phyloP scores from a whole-genome alignment of 2,113 vertebrate genomes.

The Zosterops borbonicus region DNA sequence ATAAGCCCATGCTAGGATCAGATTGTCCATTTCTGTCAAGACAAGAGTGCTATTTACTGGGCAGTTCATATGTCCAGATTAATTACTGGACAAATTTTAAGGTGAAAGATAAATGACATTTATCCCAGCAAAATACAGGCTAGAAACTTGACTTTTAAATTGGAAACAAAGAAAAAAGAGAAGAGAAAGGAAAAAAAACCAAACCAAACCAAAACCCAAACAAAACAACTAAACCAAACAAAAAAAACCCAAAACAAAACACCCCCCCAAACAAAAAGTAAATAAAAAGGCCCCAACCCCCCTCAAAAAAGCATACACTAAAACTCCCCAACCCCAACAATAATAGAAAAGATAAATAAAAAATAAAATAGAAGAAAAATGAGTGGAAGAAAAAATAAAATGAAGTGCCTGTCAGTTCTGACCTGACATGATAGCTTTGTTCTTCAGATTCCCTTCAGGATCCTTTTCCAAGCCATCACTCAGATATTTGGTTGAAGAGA shows the following conservation, averaged over 20 bases:
- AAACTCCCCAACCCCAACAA: fast-evolving
- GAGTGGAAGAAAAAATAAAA: not conserved
- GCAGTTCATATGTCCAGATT: not conserved
- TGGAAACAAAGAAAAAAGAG: not conserved
- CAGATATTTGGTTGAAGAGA: not conserved
- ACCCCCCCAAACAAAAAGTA: not conserved
- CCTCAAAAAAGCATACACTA: not conserved
- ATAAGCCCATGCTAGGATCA: not conserved
- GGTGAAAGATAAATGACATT: not conserved
- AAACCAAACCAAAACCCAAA: not conserved
- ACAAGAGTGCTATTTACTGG: not conserved
- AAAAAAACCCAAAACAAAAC: not conserved
- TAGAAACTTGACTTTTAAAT: not conserved
- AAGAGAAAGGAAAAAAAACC: not conserved
- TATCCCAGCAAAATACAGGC: not conserved
- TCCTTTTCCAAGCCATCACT: not conserved
- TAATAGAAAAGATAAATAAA: fast-evolving
- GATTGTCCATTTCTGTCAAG: not conserved
- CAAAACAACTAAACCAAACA: not conserved
- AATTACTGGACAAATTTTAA: not conserved
- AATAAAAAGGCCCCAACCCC: fast-evolving
- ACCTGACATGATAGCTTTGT: not conserved
- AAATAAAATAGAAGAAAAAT: not conserved
- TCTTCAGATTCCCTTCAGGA: not conserved
- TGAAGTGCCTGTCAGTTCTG: not conserved